Evolutionary conservation across 1,140 invertebrate genomes (phyloP).

Genomic region (Octopus sinensis): DNA sequence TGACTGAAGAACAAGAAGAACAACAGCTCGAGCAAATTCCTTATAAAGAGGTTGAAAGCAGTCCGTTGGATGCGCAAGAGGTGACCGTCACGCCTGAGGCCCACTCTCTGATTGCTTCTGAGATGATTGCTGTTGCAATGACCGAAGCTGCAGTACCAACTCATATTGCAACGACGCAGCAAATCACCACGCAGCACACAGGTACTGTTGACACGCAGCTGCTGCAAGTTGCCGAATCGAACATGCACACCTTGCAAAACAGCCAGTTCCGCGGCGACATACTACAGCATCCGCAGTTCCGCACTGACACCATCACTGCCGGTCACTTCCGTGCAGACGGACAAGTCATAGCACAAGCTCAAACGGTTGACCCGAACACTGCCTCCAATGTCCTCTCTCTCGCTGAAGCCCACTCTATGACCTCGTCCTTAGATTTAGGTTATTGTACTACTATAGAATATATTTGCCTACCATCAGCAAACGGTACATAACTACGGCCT

Average conservation of each 20-base stretch:
- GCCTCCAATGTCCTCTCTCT: background rate
- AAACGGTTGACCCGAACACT: background rate
- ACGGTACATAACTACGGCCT: background rate
- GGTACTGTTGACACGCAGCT: background rate
- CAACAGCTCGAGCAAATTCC: background rate
- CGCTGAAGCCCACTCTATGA: background rate
- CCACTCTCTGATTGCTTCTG: too few relatives aligned
- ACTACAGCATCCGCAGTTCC: conserved; percentile 2
- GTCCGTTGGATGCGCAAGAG: too few relatives aligned
- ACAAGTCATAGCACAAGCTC: background rate
- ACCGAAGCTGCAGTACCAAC: background rate
- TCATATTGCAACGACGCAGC: too few relatives aligned
- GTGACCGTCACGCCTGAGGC: too few relatives aligned
- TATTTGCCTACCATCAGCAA: background rate
- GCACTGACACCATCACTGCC: background rate
- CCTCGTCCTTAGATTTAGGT: conserved; percentile 7
- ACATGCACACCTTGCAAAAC: background rate
- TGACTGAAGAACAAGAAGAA: conserved; percentile 3
- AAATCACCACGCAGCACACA: background rate
- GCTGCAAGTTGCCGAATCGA: background rate
- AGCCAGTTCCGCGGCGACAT: background rate
- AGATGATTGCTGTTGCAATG: background rate
- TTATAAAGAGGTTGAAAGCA: too few relatives aligned
- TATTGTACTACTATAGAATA: conserved; percentile 14
- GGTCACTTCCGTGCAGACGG: background rate